Percentiles rank a stretch among this genome's conserved stretches.
phyloP scores from a whole-genome alignment of 2,797 vertebrate genomes.

The Gymnothorax javanicus region DNA sequence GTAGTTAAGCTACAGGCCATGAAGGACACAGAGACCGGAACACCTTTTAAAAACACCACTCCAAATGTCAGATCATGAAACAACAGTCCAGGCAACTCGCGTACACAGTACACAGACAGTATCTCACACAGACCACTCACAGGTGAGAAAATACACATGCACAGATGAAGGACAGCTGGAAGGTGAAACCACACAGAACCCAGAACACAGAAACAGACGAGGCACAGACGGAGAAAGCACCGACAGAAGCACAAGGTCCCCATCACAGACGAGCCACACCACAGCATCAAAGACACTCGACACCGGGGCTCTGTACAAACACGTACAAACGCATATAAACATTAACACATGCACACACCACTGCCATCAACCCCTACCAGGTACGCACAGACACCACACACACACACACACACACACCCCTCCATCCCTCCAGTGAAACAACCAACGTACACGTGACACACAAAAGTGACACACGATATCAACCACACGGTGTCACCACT shows the following conservation, averaged over 20 bases:
- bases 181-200: background rate
- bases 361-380: constrained; percentile 37
- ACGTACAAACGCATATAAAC: constrained; percentile 37
- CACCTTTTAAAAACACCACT: background rate
- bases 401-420: constrained; percentile 6
- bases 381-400: constrained; percentile 46
- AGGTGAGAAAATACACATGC: constrained; percentile 11
- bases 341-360: constrained; percentile 49
- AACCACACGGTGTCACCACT: constrained; percentile 57
- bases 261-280: constrained; percentile 4
- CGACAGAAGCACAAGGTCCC: constrained; percentile 2
- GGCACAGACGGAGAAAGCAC: constrained; percentile 25
- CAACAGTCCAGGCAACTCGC: constrained; percentile 5
- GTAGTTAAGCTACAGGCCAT: background rate
- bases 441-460: constrained; percentile 39
- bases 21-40: background rate
- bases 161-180: background rate
- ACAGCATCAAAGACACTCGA: background rate
- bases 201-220: background rate
- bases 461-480: constrained; percentile 44
- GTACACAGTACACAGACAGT: background rate
- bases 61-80: background rate
- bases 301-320: background rate
- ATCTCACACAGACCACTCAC: background rate
- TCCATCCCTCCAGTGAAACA: background rate